Base-by-base conservation (phyloP, 35 echinoderm and acorn worm genomes). In the Hemicentrotus pulcherrimus region DNA sequence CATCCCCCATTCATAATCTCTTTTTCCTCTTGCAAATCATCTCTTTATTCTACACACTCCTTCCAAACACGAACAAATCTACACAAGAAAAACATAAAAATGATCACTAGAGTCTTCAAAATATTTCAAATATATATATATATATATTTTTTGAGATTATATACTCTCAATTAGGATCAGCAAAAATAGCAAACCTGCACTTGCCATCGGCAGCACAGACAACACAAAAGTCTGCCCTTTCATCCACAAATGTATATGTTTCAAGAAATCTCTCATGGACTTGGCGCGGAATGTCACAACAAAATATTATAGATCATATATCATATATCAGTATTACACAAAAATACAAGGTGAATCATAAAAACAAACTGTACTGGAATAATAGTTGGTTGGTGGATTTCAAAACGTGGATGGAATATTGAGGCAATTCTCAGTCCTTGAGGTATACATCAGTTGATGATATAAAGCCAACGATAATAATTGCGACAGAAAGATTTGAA, bases 71-170 rank as follows among this genome's bases (percentile, higher is more conserved):
- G 7, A 7, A n/a, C 22, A 78, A 4, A 78, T n/a, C 28, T 78
- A 2, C 65, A n/a, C 65, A 78, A 78, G 6, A 7, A 78, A 78
- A 28, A 8, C 19, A 78, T 6, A 41, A 4, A 78, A 28, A 78
- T 78, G 4, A 8, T 30, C 65, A 78, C 28, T 28, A n/a, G 65
- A 78, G 28, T 78, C 65, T 78, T 78, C 65, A 78, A 78, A 78
- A 78, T 78, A 78, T 78, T 78, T 78, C 65, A 78, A 78, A 78
- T 78, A 78, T 78, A 78, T 78, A 78, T 78, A 78, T 78, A 28
- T 50, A 50, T 50, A 50, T 50, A 50, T 50, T 28, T 78, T 78
- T 19, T 78, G 65, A 78, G 65, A 78, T 78, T 78, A 78, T 78
- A 78, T 78, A 78, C 28, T 78, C 65, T 78, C 65, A 78, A 8